Evolutionary conservation across 2,113 vertebrate genomes (phyloP), one percentile per base, ranked within the genome.

Genomic region (Hydrolagus affinis): DNA sequence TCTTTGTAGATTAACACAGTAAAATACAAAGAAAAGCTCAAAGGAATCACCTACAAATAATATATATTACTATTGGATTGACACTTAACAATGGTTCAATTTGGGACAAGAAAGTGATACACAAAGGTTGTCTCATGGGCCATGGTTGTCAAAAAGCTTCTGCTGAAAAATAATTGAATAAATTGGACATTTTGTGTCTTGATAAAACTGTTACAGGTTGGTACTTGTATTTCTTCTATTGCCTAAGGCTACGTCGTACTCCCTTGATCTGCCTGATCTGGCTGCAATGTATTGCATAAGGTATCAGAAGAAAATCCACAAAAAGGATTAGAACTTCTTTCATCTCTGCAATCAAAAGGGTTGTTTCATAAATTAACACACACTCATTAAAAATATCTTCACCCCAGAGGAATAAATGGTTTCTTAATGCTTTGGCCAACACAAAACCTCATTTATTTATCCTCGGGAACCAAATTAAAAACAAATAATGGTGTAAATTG

Each of bases 361-460:
- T 83, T 30, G 15, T 64, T 83, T 83, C 23, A 66, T 64, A 30
- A 83, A 83, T 83, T 62, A 83, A 83, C 77, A 30, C 60, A 66
- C 15, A 19, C 72, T 83, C 25, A 30, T 83, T 64, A 83, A 83
- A 83, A n/a, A 0, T 15, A 66, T 23, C 56, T 28, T 83, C n/a
- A 17, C 0, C 62, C 57, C 76, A 78, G 74, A 77, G 21, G 76
- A 25, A 12, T 25, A 68, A 66, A 64, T 32, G 9, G 66, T 25
- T 83, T 30, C 62, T 66, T 4, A 83, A 83, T 56, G 19, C 60
- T 66, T 21, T 19, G 30, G 14, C 66, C 62, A 32, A 66, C 30
- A 19, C 62, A 83, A 83, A 32, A 66, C 19, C 17, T 11, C 59
- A 17, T 83, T 83, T 15, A 80, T 25, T 83, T 66, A 28, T 83